Evolutionary conservation across 2,113 vertebrate species (phyloP).

Genomic region (Mastomys coucha): DNA sequence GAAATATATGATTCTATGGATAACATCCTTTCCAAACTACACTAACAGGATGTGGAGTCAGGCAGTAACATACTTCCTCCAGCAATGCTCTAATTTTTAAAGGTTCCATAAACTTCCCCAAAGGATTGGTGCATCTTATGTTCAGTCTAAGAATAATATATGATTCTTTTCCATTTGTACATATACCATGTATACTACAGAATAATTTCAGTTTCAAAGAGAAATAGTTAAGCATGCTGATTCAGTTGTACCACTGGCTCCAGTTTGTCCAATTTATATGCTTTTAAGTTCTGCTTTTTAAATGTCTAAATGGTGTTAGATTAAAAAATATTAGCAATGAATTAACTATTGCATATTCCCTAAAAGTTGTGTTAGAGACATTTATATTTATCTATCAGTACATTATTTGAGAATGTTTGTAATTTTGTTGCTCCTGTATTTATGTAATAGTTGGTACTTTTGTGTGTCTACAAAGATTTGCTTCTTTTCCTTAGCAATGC

Average conservation of each 20-base stretch:
- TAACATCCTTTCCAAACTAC: not conserved
- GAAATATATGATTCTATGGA: not conserved
- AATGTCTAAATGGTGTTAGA: not conserved
- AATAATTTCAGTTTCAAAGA: not conserved
- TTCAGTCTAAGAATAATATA: not conserved
- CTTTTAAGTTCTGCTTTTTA: not conserved
- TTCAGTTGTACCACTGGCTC: not conserved
- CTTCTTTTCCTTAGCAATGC: not conserved
- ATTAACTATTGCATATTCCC: not conserved
- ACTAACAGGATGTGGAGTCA: not conserved
- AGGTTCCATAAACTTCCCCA: not conserved
- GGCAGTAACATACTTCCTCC: too few relatives aligned
- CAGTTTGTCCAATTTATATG: not conserved
- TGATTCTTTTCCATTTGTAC: not conserved
- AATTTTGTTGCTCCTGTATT: not conserved
- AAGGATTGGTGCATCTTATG: rapidly evolving
- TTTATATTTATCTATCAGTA: not conserved
- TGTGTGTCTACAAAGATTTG: not conserved
- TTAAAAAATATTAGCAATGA: not conserved
- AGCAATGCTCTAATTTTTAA: not conserved
- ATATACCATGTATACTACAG: not conserved
- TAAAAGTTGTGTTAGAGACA: not conserved
- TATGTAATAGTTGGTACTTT: not conserved
- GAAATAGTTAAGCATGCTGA: not conserved
- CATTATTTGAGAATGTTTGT: not conserved